Conservation (phyloP, 1,140 invertebrate genomes). For the Achatina immaculata region DNA sequence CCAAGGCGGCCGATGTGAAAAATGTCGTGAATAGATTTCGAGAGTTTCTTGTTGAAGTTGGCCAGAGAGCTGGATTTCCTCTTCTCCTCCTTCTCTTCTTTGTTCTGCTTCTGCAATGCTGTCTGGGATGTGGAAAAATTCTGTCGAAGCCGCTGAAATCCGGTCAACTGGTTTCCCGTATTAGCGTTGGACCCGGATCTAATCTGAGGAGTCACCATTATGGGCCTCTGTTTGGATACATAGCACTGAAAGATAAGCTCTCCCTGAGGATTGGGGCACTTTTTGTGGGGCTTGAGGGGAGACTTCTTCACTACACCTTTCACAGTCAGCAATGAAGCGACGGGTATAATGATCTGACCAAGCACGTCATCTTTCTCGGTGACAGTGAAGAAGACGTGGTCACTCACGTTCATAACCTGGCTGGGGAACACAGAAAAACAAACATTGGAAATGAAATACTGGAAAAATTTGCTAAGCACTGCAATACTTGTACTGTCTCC, state of each 20-base stretch:
- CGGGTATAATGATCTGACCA: conserved; percentile 62
- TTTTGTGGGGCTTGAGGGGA: conserved; percentile 64
- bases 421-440: conserved; percentile 48
- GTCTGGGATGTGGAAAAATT: conserved; percentile 48
- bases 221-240: conserved; percentile 57
- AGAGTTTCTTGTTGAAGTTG: conserved; percentile 64
- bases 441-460: background rate
- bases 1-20: conserved; percentile 53
- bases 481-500: no score
- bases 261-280: conserved; percentile 62
- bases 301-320: conserved; percentile 53
- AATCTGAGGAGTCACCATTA: conserved; percentile 30
- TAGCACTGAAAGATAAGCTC: conserved; percentile 65
- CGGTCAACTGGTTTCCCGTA: conserved; percentile 42
- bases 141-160: conserved; percentile 51
- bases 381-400: conserved; percentile 65
- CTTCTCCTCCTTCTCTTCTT: conserved; percentile 48
- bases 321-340: conserved; percentile 52
- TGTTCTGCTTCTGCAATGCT: conserved; percentile 28
- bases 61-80: conserved; percentile 50
- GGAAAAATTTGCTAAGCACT: no score
- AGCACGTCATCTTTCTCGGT: conserved; percentile 68
- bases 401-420: conserved; percentile 50
- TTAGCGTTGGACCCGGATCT: conserved; percentile 25
- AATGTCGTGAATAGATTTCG: conserved; percentile 63